Evolutionary conservation across 2,888 invertebrate genomes (phyloP).

Genomic region (Agrotis clavis): DNA sequence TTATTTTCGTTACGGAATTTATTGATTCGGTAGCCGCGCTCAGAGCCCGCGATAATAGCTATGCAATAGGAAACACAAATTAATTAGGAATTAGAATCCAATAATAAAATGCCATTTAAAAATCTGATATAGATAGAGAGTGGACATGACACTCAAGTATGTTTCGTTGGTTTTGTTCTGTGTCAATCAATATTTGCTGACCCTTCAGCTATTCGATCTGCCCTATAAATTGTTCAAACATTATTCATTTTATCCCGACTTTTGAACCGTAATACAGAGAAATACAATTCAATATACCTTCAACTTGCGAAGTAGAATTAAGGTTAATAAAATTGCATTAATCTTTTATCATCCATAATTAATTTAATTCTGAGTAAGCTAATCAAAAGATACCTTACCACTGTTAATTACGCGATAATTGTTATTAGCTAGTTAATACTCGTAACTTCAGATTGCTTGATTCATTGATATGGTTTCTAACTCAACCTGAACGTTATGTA

Average conservation of each 20-base stretch:
- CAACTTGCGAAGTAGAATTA: background rate
- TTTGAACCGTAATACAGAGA: background rate
- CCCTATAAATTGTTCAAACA: background rate
- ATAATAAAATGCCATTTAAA: background rate
- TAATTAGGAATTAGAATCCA: background rate
- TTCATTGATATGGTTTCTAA: constrained; percentile 3
- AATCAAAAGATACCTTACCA: constrained; percentile 1
- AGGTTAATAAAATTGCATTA: background rate
- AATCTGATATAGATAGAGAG: background rate
- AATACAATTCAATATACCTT: background rate
- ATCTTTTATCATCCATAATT: background rate
- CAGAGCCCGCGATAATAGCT: too few species aligned
- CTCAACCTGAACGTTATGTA: background rate
- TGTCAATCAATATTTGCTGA: background rate
- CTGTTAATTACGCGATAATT: background rate
- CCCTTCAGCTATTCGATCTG: background rate
- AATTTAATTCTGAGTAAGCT: constrained; percentile 4
- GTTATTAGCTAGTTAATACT: too few species aligned
- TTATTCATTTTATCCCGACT: background rate
- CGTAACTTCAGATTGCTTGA: constrained; percentile 8
- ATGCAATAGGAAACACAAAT: too few species aligned
- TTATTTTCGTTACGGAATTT: too few species aligned
- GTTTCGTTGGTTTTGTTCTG: background rate
- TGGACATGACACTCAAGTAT: too few species aligned
- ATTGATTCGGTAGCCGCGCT: too few species aligned